phyloP scores from a whole-genome alignment of 2,113 vertebrate genomes.

The Pholis gunnellus region DNA sequence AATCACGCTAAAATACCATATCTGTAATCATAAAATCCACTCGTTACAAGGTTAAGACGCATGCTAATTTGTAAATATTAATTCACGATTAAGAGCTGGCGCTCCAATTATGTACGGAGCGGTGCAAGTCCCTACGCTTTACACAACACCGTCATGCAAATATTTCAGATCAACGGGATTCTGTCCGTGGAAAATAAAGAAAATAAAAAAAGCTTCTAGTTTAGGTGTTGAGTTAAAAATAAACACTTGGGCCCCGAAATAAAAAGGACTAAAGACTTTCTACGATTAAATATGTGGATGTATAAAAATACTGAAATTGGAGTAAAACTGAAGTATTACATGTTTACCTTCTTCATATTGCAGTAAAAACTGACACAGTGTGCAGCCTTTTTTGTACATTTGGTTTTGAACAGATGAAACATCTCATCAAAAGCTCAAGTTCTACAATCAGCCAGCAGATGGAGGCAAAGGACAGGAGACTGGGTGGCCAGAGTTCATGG shows the following conservation, averaged over 20 bases:
- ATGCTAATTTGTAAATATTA: background rate
- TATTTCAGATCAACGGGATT: background rate
- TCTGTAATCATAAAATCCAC: too few relatives aligned
- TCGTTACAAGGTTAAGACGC: background rate
- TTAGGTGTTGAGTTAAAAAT: background rate
- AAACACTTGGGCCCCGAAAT: background rate
- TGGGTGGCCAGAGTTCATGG: background rate
- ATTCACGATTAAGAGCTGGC: background rate
- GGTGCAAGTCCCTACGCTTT: background rate
- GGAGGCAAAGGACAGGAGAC: slow-evolving; percentile 43
- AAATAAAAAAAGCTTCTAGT: background rate
- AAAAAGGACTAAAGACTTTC: background rate
- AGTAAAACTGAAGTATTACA: background rate
- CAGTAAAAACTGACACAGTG: background rate
- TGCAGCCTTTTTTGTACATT: background rate
- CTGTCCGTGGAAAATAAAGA: background rate
- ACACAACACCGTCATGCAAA: background rate
- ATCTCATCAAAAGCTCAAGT: background rate
- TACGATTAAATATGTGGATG: background rate
- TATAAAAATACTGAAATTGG: background rate
- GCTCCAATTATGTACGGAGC: background rate
- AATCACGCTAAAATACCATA: too few relatives aligned
- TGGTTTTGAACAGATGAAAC: background rate
- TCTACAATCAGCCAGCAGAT: slow-evolving; percentile 50
- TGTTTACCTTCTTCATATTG: background rate